Evolutionary conservation across 2,113 vertebrate species (phyloP).

Genomic region (Nothobranchius kuhntae): DNA sequence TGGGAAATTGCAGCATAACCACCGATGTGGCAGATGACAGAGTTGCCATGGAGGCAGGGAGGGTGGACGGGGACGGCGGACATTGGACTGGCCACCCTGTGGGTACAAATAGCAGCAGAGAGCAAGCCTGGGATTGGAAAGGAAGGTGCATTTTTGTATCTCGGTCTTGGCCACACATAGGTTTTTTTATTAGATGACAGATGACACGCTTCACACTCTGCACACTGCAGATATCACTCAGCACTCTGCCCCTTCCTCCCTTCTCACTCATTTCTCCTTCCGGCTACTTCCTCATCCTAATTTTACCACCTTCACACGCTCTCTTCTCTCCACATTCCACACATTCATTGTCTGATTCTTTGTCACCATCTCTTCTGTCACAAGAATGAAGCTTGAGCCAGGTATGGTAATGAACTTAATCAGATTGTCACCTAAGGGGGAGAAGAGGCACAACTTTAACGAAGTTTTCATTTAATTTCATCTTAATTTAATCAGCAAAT

Average conservation of each 20-base stretch:
- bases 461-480: constrained; percentile 57
- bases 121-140: constrained; percentile 17
- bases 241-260: constrained; percentile 21
- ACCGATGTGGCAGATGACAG: constrained; percentile 33
- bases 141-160: constrained; percentile 45
- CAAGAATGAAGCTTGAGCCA: constrained; percentile 40
- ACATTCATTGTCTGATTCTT: constrained; percentile 24
- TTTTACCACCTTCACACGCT: constrained; percentile 22
- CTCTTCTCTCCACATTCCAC: too few species aligned
- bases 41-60: constrained; percentile 16
- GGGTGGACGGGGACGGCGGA: constrained; percentile 8
- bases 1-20: constrained; percentile 35
- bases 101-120: constrained; percentile 35
- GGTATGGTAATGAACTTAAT: constrained; percentile 64
- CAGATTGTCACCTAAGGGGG: constrained; percentile 44
- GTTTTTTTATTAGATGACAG: constrained; percentile 65
- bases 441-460: constrained; percentile 39
- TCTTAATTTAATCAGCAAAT: constrained; percentile 52
- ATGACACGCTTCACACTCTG: constrained; percentile 71
- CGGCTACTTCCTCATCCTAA: constrained; percentile 49
- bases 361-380: constrained; percentile 29
- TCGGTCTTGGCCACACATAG: constrained; percentile 43
- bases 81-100: constrained; percentile 31
- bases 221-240: constrained; percentile 71
- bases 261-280: constrained; percentile 51